Percentiles rank a stretch among this genome's conserved stretches.
These are phyloP conservation scores for Stegostoma tigrinum DNA, from an alignment of 2,113 vertebrate species.

Conservation along the genomic window DNA sequence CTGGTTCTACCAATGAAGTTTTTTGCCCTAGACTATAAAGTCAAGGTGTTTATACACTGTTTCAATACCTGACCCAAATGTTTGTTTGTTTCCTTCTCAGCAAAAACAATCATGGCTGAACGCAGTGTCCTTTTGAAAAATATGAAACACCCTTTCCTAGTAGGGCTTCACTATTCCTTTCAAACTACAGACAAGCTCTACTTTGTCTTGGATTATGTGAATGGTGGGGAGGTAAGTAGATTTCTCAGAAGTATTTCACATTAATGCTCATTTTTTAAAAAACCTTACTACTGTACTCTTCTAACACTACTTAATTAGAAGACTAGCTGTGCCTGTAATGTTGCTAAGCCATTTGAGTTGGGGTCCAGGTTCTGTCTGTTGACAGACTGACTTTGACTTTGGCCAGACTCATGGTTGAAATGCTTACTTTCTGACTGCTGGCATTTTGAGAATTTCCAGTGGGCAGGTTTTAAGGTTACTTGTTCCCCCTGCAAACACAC, in stretches of 20 bases:
- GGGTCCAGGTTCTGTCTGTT: background rate
- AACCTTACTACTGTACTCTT: background rate
- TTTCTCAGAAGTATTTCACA: background rate
- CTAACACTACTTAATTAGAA: background rate
- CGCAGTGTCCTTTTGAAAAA: conserved; percentile 70
- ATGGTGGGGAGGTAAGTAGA: conserved; percentile 62
- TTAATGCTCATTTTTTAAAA: background rate
- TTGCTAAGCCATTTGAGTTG: background rate
- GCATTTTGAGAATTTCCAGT: background rate
- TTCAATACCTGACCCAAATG: background rate
- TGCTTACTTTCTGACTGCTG: background rate
- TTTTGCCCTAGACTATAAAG: background rate
- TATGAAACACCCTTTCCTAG: conserved; percentile 68
- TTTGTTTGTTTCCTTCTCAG: conserved; percentile 44
- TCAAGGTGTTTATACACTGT: background rate
- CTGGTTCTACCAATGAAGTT: background rate
- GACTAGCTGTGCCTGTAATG: background rate
- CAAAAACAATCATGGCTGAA: conserved; percentile 76
- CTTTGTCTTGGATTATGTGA: conserved; percentile 70
- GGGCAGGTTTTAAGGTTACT: background rate
- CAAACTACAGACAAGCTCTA: conserved; percentile 71
- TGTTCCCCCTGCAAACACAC: background rate
- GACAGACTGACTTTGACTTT: background rate
- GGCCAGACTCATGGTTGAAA: background rate
- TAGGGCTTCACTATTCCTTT: conserved; percentile 69